phyloP scores from a whole-genome alignment of 2,797 vertebrate species.

The Sylvilagus floridanus region DNA sequence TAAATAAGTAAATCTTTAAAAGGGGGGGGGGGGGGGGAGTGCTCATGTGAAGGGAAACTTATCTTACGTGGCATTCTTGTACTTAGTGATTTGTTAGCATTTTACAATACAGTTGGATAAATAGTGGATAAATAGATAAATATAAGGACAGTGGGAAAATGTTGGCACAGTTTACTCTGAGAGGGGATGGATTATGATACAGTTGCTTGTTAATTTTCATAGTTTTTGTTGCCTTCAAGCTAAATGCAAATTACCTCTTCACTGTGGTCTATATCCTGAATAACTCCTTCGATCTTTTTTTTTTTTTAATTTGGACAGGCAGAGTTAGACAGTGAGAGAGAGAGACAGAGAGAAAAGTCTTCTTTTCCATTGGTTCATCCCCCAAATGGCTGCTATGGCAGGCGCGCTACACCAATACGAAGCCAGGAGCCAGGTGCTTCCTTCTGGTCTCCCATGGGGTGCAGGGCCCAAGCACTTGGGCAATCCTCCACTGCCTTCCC shows the following conservation, averaged over 20 bases:
- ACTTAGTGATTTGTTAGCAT: neutral
- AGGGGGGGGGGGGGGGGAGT: neutral
- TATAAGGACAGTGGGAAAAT: neutral
- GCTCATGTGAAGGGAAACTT: neutral
- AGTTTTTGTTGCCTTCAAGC: neutral
- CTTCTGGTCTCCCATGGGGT: too few species aligned
- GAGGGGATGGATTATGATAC: neutral
- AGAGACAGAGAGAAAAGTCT: too few species aligned
- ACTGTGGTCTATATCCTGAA: neutral
- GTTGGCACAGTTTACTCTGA: neutral
- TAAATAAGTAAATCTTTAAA: too few species aligned
- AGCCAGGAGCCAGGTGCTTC: too few species aligned
- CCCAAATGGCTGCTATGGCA: too few species aligned
- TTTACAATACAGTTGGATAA: neutral
- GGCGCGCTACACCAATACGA: too few species aligned
- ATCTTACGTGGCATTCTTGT: neutral
- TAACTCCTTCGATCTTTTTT: neutral
- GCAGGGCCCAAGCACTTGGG: too few species aligned
- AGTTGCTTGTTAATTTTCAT: neutral
- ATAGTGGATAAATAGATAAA: neutral
- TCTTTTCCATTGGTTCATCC: too few species aligned
- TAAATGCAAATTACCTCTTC: neutral
- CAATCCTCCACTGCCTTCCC: too few species aligned
- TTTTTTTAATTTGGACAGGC: too few species aligned
- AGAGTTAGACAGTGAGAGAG: too few species aligned